A percentile compares a stretch with the other conserved stretches of the same genome.
Conservation (phyloP, 1,140 invertebrate genomes). For the Tetragonula clypearis region DNA sequence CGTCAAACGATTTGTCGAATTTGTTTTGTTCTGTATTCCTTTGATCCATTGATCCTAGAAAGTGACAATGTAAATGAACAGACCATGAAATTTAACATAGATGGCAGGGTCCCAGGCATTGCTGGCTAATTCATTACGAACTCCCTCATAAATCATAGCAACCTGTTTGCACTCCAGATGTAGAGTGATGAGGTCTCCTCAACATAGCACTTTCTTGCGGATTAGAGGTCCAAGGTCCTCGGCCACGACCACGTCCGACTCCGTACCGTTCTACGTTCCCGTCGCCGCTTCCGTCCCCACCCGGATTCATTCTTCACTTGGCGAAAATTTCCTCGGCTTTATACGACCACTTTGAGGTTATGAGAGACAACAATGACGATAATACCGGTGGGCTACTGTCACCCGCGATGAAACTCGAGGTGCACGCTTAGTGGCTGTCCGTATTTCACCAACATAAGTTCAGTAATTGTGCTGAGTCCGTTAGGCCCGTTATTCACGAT, state of each 20-base stretch:
- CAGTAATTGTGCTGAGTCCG: slow-evolving; percentile 1
- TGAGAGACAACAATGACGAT: neutral
- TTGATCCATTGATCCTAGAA: slow-evolving; percentile 5
- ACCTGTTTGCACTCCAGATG: slow-evolving; percentile 33
- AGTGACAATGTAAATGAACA: neutral
- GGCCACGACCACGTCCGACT: slow-evolving; percentile 30
- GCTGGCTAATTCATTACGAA: neutral
- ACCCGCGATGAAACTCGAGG: neutral
- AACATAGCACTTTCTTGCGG: slow-evolving; percentile 47
- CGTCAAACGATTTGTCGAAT: slow-evolving; percentile 22
- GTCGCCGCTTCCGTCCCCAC: slow-evolving; percentile 10
- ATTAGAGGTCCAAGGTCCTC: neutral
- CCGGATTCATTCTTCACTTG: slow-evolving; percentile 33
- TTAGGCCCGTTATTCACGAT: slow-evolving; percentile 35
- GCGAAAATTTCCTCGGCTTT: neutral
- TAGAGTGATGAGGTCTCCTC: slow-evolving; percentile 58
- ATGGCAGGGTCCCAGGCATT: neutral
- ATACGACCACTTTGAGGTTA: slow-evolving; percentile 1
- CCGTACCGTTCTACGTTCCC: neutral
- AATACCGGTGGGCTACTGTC: slow-evolving; percentile 19
- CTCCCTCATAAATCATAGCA: neutral
- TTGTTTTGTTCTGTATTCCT: slow-evolving; percentile 13
- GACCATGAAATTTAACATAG: neutral
- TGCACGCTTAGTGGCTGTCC: neutral
- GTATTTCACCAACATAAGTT: slow-evolving; percentile 35